Evolutionary conservation across 2,888 invertebrate species (phyloP), one percentile per base, ranked within the genome.

Genomic region (Hetaerina titia): DNA sequence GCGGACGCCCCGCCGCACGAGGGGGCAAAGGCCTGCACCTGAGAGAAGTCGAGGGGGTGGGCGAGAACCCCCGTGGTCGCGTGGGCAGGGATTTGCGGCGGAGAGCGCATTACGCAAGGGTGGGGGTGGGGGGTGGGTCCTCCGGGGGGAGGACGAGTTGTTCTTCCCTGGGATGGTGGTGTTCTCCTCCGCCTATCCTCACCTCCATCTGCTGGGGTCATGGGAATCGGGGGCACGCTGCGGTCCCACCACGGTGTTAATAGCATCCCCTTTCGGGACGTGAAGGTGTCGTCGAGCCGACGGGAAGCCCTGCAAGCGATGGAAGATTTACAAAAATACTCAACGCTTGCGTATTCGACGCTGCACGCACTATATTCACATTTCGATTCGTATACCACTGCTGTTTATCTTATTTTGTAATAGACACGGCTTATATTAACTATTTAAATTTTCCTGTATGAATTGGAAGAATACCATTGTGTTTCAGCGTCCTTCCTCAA

Each of bases 101-200:
- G 22, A 7, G 89, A 57, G 31, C 88, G 88, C 56, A 88, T 88
- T 88, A 88, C 88, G 89, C 57, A 8, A 89, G 88, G 88, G 45
- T 45, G 0, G 57, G 57, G 11, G 89, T 57, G n/a, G 8, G 22
- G 19, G 25, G 58, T 8, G 2, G 81, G 2, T 15, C n/a, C 81
- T 9, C 15, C 11, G 81, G 19, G 25, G 15, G 64, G 19, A 81
- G 31, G 60, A 17, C 17, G 17, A 17, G 13, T 81, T 2, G 13
- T 11, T 15, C 81, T 11, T 13, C 31, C 81, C 31, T 31, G 4
- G 45, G 45, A 45, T 2, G 45, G 13, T 11, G 31, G 81, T 0
- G 81, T 81, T 25, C 31, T 9, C 31, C 31, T 81, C 22, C 2
- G 81, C 81, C 81, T 31, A 69, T 31, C 69, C 22, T n/a, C 19